phyloP scores from a whole-genome alignment of 2,113 vertebrate species.

The Microcebus griseorufus region DNA sequence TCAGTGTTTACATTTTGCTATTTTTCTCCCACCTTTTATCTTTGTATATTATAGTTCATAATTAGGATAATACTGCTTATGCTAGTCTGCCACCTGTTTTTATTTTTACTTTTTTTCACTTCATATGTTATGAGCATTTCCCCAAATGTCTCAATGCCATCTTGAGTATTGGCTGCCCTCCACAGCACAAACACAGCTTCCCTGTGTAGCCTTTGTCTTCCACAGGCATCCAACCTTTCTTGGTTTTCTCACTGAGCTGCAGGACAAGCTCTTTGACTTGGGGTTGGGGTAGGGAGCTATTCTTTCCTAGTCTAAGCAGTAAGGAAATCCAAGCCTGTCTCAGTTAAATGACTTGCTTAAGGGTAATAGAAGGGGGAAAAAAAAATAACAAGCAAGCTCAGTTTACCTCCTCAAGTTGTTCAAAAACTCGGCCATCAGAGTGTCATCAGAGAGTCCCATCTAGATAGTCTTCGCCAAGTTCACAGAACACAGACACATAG shows the following conservation, averaged over 20 bases:
- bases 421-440: no score
- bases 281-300: no score
- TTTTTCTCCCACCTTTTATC: no score
- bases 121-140: not conserved
- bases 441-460: not conserved
- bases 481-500: no score
- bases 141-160: not conserved
- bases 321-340: not conserved
- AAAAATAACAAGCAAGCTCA: not conserved
- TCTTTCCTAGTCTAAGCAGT: not conserved
- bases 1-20: no score
- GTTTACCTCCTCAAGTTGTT: not conserved
- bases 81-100: no score
- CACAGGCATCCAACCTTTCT: not conserved
- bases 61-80: no score
- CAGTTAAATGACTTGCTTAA: not conserved
- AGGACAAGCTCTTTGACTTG: not conserved
- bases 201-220: not conserved
- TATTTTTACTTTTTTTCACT: not conserved
- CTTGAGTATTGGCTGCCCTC: not conserved
- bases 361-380: not conserved
- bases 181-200: not conserved
- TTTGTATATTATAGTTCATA: no score
- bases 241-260: not conserved
- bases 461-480: not conserved